Evolutionary conservation across 92 coral and sea anemone genomes (phyloP).

Genomic region (Epizoanthus scotinus): DNA sequence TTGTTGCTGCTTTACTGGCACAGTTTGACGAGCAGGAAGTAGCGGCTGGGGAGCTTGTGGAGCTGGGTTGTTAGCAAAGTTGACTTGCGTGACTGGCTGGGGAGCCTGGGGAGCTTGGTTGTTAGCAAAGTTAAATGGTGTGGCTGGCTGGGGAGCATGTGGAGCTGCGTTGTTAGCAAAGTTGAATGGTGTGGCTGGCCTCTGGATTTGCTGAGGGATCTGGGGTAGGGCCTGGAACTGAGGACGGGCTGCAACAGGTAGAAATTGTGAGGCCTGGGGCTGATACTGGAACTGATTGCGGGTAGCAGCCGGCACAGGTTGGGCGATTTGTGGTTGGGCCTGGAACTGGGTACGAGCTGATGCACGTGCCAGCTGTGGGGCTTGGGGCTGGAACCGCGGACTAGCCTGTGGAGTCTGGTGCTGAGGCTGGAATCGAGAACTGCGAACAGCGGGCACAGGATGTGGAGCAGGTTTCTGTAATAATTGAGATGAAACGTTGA

Average conservation of each 20-base stretch:
- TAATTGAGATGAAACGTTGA: background rate
- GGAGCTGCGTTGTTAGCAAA: background rate
- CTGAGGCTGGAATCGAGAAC: slow-evolving; percentile 15
- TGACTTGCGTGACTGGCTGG: no score
- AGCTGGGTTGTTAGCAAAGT: no score
- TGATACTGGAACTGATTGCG: slow-evolving; percentile 9
- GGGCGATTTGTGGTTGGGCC: slow-evolving; percentile 2
- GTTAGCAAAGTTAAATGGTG: no score
- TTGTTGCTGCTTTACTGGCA: background rate
- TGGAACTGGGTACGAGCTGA: slow-evolving; percentile 4
- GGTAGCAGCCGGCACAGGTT: background rate
- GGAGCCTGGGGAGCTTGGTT: no score
- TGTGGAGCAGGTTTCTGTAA: slow-evolving; percentile 7
- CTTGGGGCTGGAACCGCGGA: slow-evolving; percentile 9
- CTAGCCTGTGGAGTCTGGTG: background rate
- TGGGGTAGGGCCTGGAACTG: slow-evolving; percentile 1
- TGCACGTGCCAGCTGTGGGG: background rate
- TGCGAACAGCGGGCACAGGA: background rate
- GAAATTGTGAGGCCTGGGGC: background rate
- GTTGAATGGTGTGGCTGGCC: background rate
- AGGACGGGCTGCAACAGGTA: background rate
- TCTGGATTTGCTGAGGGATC: slow-evolving; percentile 5
- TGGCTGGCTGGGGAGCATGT: no score
- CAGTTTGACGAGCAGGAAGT: background rate
- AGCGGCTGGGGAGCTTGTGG: background rate